Percentiles rank a stretch among this genome's conserved stretches.
Evolutionary conservation across 1,140 invertebrate genomes (phyloP).

Genomic region (Procambarus clarkii): DNA sequence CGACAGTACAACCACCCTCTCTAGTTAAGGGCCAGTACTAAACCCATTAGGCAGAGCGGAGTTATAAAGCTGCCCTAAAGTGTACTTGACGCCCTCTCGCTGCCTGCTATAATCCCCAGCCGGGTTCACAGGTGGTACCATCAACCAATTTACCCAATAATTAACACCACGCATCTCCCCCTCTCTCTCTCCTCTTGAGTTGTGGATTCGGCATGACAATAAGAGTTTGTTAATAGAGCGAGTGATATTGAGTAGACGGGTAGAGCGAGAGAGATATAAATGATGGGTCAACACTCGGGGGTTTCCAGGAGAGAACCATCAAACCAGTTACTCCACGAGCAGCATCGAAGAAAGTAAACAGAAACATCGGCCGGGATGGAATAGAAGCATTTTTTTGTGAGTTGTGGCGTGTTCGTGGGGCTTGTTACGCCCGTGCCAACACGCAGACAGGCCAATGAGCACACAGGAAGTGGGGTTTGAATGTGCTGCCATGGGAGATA

Average conservation of each 20-base stretch:
- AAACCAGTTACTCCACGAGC: conserved; percentile 22
- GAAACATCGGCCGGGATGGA: conserved; percentile 52
- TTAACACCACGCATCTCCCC: too few species aligned
- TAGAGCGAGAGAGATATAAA: background rate
- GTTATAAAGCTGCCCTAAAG: background rate
- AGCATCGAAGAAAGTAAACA: conserved; percentile 54
- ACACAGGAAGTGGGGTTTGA: background rate
- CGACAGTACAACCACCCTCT: background rate
- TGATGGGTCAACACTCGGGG: background rate
- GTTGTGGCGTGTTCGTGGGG: background rate
- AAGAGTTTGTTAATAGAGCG: too few species aligned
- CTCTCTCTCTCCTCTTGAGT: too few species aligned
- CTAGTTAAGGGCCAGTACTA: background rate
- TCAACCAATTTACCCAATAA: background rate
- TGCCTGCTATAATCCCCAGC: too few species aligned
- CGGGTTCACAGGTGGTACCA: conserved; percentile 7
- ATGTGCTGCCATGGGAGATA: background rate
- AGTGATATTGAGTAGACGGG: too few species aligned
- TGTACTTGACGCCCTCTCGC: background rate
- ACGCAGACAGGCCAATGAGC: background rate
- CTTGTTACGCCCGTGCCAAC: background rate
- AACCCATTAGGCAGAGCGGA: background rate
- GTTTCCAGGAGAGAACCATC: conserved; percentile 20
- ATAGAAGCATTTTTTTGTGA: conserved; percentile 36
- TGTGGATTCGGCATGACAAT: too few species aligned